A percentile compares a stretch with the other conserved stretches of the same genome.
These are phyloP conservation scores for Diacarnus erythraeanus DNA, from an alignment of 37 sponge, comb jelly and placozoan genomes.

Conservation along the genomic window DNA sequence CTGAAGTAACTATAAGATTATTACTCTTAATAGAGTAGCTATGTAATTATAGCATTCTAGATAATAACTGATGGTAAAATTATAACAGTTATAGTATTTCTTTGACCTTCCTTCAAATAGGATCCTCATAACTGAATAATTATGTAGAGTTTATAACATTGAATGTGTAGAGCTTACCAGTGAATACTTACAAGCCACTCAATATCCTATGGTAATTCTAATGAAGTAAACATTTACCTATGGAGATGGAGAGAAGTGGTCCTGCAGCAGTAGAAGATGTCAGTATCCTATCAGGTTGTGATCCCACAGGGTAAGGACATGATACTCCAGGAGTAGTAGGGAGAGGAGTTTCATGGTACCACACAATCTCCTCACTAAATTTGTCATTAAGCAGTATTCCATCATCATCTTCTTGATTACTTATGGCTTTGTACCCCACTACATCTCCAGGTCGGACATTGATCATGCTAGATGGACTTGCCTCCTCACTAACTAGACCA, in stretches of 20 bases:
- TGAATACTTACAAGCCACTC: too few species aligned
- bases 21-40: too few species aligned
- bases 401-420: not conserved
- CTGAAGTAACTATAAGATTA: too few species aligned
- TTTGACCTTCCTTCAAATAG: too few species aligned
- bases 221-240: not conserved
- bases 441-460: slow-evolving; percentile 30
- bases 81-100: too few species aligned
- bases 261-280: slow-evolving; percentile 4
- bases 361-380: not conserved
- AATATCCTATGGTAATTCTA: too few species aligned
- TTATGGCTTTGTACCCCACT: slow-evolving; percentile 5
- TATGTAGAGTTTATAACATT: too few species aligned
- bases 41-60: too few species aligned
- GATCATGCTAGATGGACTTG: slow-evolving; percentile 6
- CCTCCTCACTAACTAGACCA: slow-evolving; percentile 2
- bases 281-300: not conserved
- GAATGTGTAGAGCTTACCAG: too few species aligned
- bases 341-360: not conserved
- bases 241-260: not conserved
- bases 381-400: not conserved
- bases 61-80: too few species aligned
- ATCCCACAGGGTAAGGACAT: slow-evolving; percentile 11
- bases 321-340: not conserved
- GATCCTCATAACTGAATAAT: too few species aligned